Percentiles rank a stretch among this genome's conserved stretches.
These are phyloP conservation scores for Glareola pratincola DNA, from an alignment of 2,113 vertebrate species.

Conservation along the genomic window DNA sequence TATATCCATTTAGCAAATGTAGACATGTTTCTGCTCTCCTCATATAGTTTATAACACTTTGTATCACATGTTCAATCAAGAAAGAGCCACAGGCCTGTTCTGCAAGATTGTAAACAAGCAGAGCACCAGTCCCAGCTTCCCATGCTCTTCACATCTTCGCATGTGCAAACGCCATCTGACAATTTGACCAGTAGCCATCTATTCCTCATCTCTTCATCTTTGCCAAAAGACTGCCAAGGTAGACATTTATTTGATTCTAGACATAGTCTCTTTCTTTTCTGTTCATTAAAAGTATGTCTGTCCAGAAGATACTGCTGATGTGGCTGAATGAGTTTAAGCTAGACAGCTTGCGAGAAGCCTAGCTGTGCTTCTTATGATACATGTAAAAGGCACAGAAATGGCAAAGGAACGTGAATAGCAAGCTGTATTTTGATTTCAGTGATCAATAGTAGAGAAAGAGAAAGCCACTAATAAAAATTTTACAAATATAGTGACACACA, in stretches of 20 bases:
- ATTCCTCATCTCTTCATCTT: background rate
- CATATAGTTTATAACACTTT: background rate
- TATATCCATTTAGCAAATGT: background rate
- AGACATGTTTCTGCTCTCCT: background rate
- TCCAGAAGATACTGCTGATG: background rate
- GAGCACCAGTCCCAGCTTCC: background rate
- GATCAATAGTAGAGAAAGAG: background rate
- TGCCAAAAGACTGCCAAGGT: background rate
- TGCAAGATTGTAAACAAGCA: rapidly evolving
- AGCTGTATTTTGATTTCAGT: background rate
- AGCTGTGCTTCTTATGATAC: background rate
- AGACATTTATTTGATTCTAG: background rate
- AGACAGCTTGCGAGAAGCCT: background rate
- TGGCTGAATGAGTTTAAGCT: background rate
- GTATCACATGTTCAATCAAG: rapidly evolving
- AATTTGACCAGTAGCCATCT: background rate
- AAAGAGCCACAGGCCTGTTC: rapidly evolving
- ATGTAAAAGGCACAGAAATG: background rate
- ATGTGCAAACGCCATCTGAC: background rate
- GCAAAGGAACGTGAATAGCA: background rate
- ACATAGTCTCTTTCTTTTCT: background rate
- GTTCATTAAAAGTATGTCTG: background rate
- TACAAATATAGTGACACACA: background rate
- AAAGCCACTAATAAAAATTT: background rate
- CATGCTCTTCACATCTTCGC: background rate